Evolutionary conservation across 1,140 invertebrate species (phyloP).

Genomic region (Chionoecetes opilio): DNA sequence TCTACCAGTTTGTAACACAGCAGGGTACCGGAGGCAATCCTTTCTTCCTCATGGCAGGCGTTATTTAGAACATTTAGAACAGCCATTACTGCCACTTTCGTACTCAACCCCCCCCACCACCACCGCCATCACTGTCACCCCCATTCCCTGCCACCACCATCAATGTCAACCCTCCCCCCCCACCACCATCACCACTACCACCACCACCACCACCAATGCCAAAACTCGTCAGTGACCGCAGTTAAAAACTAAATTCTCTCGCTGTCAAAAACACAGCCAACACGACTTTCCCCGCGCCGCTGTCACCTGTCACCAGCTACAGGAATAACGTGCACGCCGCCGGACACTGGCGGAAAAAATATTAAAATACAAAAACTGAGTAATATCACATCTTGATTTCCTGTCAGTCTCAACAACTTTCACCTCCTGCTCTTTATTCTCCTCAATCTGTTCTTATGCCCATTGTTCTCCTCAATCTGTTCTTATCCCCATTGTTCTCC

Average conservation of each 20-base stretch:
- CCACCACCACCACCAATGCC: neutral
- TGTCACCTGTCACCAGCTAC: neutral
- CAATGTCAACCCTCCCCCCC: neutral
- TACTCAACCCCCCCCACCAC: neutral
- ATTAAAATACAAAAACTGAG: neutral
- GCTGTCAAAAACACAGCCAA: neutral
- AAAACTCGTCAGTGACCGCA: neutral
- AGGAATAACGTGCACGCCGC: neutral
- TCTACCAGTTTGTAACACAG: too few species aligned
- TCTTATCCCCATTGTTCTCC: neutral
- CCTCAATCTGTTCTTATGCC: neutral
- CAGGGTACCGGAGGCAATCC: too few species aligned
- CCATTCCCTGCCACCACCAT: neutral
- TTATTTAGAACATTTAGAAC: neutral
- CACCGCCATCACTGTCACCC: neutral
- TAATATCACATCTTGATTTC: neutral
- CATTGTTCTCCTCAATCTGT: neutral
- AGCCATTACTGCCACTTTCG: neutral
- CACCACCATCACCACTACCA: neutral
- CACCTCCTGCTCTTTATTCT: too few species aligned
- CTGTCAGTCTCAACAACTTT: neutral
- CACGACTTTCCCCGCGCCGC: neutral
- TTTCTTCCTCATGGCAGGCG: neutral
- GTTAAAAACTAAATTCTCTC: slow-evolving; percentile 5
- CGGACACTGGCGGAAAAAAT: neutral